Percentiles rank a stretch among this genome's conserved stretches.
Conservation (phyloP, 2,797 vertebrate genomes). For the Telmatherina bonti region DNA sequence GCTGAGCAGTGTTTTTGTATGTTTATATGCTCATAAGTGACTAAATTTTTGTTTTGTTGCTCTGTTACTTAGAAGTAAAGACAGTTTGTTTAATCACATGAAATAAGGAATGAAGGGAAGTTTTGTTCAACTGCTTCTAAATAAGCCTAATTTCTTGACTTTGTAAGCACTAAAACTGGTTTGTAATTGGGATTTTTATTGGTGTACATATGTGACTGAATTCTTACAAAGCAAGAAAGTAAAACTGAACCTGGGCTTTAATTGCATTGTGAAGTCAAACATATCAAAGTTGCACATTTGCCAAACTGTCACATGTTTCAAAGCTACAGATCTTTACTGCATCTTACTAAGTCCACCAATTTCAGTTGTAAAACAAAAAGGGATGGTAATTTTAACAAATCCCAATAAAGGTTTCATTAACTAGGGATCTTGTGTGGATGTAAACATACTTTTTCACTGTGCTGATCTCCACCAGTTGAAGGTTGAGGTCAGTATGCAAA, state of each 20-base stretch:
- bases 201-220: neutral
- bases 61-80: neutral
- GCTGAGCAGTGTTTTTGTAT: conserved; percentile 25
- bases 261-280: neutral
- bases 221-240: neutral
- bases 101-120: neutral
- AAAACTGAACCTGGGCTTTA: conserved; percentile 6
- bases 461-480: conserved; percentile 15
- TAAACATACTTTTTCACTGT: conserved; percentile 25
- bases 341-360: neutral
- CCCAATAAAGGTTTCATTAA: neutral
- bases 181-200: neutral
- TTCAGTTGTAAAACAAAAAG: neutral
- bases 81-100: neutral
- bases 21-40: conserved; percentile 28
- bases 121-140: neutral
- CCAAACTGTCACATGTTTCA: neutral
- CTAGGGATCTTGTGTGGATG: conserved; percentile 27
- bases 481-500: conserved; percentile 12
- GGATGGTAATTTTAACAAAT: neutral
- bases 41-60: neutral
- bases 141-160: neutral
- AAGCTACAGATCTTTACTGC: neutral
- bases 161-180: neutral
- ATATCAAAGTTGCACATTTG: neutral